Percentiles rank a stretch among this genome's conserved stretches.
phyloP scores from a whole-genome alignment of 2,888 invertebrate genomes.

The Apeira syringaria region DNA sequence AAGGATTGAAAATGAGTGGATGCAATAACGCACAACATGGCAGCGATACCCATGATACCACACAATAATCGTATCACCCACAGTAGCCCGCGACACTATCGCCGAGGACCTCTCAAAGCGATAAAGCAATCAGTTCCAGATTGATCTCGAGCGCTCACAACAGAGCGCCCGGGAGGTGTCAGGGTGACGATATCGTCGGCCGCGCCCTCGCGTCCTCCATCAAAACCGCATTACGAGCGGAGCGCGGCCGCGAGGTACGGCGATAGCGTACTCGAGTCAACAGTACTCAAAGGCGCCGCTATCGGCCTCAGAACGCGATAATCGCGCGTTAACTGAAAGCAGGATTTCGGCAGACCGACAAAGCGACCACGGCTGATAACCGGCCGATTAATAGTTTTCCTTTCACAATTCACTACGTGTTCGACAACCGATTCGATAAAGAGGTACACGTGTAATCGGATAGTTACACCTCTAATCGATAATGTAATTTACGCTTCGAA shows the following conservation, averaged over 20 bases:
- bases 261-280: conserved; percentile 59
- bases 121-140: conserved; percentile 18
- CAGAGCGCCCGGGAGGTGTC: conserved; percentile 36
- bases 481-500: conserved; percentile 9
- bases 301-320: conserved; percentile 61
- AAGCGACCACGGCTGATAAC: conserved; percentile 67
- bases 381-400: conserved; percentile 74
- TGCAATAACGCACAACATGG: no score
- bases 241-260: conserved; percentile 67
- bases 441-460: conserved; percentile 59
- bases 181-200: conserved; percentile 48
- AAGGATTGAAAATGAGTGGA: no score
- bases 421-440: conserved; percentile 65
- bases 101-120: conserved; percentile 4
- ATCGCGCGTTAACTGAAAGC: conserved; percentile 69
- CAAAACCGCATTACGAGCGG: conserved; percentile 72
- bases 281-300: conserved; percentile 73
- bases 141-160: conserved; percentile 40
- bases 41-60: no score
- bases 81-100: background rate
- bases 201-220: conserved; percentile 75
- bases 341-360: conserved; percentile 80
- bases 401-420: conserved; percentile 62
- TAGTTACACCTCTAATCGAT: conserved; percentile 24
- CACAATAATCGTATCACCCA: no score